Evolutionary conservation across 2,797 vertebrate species (phyloP).

Genomic region (Sphenopsis melanotis): DNA sequence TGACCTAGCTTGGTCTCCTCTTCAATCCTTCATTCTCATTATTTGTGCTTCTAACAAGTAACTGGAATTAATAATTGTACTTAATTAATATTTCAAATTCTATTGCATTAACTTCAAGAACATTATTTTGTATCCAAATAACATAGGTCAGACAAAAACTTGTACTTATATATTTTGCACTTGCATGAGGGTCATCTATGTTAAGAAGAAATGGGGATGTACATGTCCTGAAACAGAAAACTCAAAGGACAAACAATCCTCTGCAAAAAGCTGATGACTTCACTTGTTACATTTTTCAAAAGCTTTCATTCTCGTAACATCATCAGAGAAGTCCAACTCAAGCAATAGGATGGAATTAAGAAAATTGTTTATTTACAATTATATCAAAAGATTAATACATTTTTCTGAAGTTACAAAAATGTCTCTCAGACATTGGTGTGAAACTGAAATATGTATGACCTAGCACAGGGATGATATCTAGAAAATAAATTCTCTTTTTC

Average conservation of each 20-base stretch:
- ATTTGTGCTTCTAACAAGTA: background rate
- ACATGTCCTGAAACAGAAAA: fast-evolving
- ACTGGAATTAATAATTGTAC: background rate
- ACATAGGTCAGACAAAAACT: background rate
- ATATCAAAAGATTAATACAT: background rate
- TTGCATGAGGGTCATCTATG: background rate
- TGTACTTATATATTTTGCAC: background rate
- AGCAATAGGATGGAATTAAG: background rate
- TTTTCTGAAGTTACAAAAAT: background rate
- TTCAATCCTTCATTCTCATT: constrained; percentile 6
- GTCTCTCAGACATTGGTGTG: background rate
- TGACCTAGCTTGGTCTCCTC: background rate
- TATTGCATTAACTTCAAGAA: background rate
- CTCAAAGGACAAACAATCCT: background rate
- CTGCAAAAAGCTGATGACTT: background rate
- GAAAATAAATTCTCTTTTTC: background rate
- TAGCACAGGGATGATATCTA: background rate
- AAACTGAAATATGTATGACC: background rate
- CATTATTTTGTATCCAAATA: background rate
- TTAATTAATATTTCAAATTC: background rate
- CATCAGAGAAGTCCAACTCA: background rate
- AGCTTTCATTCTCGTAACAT: background rate
- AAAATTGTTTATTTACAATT: background rate
- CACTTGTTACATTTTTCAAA: background rate
- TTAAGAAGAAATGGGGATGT: background rate